Evolutionary conservation across 2,888 invertebrate genomes (phyloP).

Genomic region (Petrolisthes cinctipes): DNA sequence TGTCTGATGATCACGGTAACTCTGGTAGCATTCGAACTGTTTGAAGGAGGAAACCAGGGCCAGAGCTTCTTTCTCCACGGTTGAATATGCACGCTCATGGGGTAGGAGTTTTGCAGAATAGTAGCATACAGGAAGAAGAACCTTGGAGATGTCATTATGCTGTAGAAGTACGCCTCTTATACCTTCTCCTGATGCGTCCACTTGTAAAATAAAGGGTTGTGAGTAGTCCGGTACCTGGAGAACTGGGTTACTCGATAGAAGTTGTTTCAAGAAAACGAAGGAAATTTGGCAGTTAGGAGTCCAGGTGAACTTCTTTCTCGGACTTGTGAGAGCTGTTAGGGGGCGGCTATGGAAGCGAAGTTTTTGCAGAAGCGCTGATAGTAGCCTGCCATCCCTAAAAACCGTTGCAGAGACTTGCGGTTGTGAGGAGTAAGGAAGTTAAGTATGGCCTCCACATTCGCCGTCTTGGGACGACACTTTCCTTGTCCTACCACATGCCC

Average conservation of each 20-base stretch:
- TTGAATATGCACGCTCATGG: conserved; percentile 11
- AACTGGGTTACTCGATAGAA: background rate
- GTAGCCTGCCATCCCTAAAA: conserved; percentile 20
- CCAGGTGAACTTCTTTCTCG: background rate
- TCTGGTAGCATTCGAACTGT: too few relatives aligned
- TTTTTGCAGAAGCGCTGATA: background rate
- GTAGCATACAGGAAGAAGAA: conserved; percentile 1
- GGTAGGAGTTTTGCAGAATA: conserved; percentile 2
- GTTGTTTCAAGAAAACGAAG: too few relatives aligned
- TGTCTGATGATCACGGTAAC: too few relatives aligned
- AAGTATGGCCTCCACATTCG: background rate
- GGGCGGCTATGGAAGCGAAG: background rate
- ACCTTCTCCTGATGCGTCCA: conserved; percentile 2
- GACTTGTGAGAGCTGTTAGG: conserved; percentile 3
- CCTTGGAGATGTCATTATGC: background rate
- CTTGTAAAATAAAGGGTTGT: too few relatives aligned
- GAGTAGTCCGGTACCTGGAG: conserved; percentile 12
- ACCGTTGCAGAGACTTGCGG: too few relatives aligned
- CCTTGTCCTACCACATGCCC: conserved; percentile 6
- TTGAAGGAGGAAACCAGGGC: too few relatives aligned
- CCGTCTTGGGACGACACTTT: too few relatives aligned
- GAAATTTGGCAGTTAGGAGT: background rate
- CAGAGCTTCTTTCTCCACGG: conserved; percentile 33
- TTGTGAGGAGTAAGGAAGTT: background rate
- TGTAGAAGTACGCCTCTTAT: conserved; percentile 19